Percentiles rank a stretch among this genome's conserved stretches.
Evolutionary conservation across 2,797 vertebrate species (phyloP).

Genomic region (Scomberomorus guttatus): DNA sequence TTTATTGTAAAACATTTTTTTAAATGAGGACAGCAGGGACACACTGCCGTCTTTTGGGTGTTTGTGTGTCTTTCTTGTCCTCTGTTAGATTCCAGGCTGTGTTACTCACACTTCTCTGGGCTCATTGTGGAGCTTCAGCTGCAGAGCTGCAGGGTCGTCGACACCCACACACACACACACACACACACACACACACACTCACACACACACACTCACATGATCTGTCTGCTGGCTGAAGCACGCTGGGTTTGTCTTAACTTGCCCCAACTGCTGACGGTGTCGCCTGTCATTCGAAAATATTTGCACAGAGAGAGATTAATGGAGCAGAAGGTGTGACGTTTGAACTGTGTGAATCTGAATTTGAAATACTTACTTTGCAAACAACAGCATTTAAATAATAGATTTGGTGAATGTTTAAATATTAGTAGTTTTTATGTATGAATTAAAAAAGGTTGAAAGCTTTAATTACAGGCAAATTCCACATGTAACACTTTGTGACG

Average conservation of each 20-base stretch:
- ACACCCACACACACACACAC: conserved; percentile 1
- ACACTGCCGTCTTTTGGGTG: not conserved
- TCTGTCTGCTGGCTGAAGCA: not conserved
- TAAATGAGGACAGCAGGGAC: too few species aligned
- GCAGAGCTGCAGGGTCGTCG: conserved; percentile 8
- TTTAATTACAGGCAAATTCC: not conserved
- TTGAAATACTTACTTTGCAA: not conserved
- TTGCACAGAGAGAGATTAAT: not conserved
- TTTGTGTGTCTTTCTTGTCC: not conserved
- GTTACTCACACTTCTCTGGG: conserved; percentile 48
- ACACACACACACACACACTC: too few species aligned
- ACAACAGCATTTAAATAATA: not conserved
- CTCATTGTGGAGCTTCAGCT: conserved; percentile 42
- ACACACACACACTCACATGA: conserved; percentile 38
- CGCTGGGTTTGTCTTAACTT: conserved; percentile 24
- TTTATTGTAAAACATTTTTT: too few species aligned
- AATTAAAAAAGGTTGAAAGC: not conserved
- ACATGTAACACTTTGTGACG: not conserved
- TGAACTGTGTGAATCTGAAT: not conserved
- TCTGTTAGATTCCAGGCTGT: conserved; percentile 33
- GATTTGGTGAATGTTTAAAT: not conserved
- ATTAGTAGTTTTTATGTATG: not conserved
- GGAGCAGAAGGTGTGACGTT: not conserved
- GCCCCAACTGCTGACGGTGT: conserved; percentile 21
- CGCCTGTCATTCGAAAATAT: not conserved